phyloP scores from a whole-genome alignment of 2,888 invertebrate species.

The Athetis lepigone region DNA sequence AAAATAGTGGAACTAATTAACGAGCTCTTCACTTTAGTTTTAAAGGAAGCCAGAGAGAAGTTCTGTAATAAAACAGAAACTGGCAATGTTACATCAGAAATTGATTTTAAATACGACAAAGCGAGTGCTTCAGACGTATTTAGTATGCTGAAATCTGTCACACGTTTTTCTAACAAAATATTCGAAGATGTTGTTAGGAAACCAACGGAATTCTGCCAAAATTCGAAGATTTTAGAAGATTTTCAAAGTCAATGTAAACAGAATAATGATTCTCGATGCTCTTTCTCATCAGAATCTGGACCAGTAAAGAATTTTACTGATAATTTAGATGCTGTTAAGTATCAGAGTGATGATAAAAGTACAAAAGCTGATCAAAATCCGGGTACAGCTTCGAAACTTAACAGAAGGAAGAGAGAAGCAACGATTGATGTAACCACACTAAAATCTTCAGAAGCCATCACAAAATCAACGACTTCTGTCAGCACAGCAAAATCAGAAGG shows the following conservation, averaged over 20 bases:
- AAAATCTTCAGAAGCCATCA: background rate
- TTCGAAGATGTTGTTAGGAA: constrained; percentile 70
- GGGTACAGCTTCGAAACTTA: background rate
- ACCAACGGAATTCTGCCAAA: constrained; percentile 74
- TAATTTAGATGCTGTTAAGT: constrained; percentile 50
- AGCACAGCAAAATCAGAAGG: too few species aligned
- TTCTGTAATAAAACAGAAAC: constrained; percentile 70
- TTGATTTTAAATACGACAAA: constrained; percentile 20
- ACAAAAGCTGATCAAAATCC: background rate
- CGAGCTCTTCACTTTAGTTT: constrained; percentile 70
- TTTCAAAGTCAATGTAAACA: constrained; percentile 62
- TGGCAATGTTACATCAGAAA: background rate
- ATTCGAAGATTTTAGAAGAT: constrained; percentile 63
- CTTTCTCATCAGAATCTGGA: constrained; percentile 73
- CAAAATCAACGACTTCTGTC: too few species aligned
- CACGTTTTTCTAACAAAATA: constrained; percentile 67
- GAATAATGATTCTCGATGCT: constrained; percentile 53
- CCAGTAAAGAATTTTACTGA: constrained; percentile 68
- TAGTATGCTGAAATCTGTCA: constrained; percentile 69
- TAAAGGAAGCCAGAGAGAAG: constrained; percentile 72
- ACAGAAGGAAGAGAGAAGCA: constrained; percentile 31
- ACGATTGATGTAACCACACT: background rate
- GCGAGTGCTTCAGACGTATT: constrained; percentile 63
- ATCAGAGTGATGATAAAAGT: background rate
- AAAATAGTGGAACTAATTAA: constrained; percentile 72